Base-by-base conservation (phyloP, 2,888 invertebrate species). In the Therioaphis trifolii region DNA sequence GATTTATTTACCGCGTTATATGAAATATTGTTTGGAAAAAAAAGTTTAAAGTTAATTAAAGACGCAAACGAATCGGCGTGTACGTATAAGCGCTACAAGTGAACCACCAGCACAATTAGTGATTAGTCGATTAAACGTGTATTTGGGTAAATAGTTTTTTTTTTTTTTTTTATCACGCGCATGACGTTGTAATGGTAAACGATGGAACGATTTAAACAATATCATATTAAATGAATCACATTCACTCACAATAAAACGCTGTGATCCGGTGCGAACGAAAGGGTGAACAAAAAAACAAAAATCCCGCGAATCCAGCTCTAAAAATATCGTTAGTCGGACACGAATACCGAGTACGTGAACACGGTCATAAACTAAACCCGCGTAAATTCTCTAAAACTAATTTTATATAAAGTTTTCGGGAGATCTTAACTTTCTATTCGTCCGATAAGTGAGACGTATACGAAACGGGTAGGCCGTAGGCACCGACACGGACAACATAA, bases 1-100 rank as follows among this genome's bases (percentile, higher is more conserved):
- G 46, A 71, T 71, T 71, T 71, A 71, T 71, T 71, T 46, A 71
- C 24, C 46, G 43, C 27, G 7, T 43, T 43, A 18, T 46, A 40
- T 24, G 43, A 69, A 69, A 43, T 69, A 69, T 43, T 15, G 15
- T n/a, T 27, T 15, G 27, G 24, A 18, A 43, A 66, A 63, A 35
- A 55, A 58, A 21, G 58, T 24, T 58, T 24, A 21, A 24, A 58
- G 21, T 58, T 24, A 11, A 24, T 72, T 52, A 72, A 72, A 49
- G 49, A 72, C 29, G 18, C 35, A 40, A 35, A 18, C n/a, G 66
- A 68, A 68, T 68, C 35, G 66, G 40, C 40, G 29, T n/a, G n/a
- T n/a, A n/a, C n/a, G n/a, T n/a, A n/a, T n/a, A n/a, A n/a, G n/a
- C n/a, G n/a, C n/a, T 27, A 27, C 27, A 71, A 49, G 43, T 24